Conservation (phyloP, 2,113 vertebrate genomes). For the Morone saxatilis region DNA sequence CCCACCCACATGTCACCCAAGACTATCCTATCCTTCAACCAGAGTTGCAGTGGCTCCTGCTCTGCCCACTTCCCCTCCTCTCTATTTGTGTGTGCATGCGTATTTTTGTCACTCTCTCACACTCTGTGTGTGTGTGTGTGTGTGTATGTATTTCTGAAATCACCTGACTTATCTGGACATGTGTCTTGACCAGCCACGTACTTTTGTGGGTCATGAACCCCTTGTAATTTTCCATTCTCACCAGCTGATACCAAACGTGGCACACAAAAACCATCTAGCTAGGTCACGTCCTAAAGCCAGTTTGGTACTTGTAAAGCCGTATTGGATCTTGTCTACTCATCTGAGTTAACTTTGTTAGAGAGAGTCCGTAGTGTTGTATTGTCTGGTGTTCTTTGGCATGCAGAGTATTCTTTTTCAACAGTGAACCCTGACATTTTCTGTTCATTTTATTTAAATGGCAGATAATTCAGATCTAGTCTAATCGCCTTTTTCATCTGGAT, state of each 20-base stretch:
- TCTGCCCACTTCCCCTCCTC: conserved; percentile 16
- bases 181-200: conserved; percentile 13
- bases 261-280: conserved; percentile 6
- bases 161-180: conserved; percentile 42
- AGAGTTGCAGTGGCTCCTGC: conserved; percentile 19
- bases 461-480: background rate
- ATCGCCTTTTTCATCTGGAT: background rate
- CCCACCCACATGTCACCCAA: conserved; percentile 39
- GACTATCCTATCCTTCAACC: conserved; percentile 15
- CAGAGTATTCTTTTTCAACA: background rate
- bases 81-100: conserved; percentile 35
- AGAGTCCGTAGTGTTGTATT: background rate
- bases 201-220: conserved; percentile 38
- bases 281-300: conserved; percentile 31
- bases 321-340: conserved; percentile 25
- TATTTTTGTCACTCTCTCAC: conserved; percentile 44
- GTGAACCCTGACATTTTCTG: background rate
- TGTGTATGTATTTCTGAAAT: conserved; percentile 23
- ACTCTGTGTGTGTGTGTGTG: background rate
- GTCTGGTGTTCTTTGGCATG: background rate
- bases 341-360: background rate
- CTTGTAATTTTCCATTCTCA: conserved; percentile 69
- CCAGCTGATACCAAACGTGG: conserved; percentile 34
- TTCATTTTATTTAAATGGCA: background rate
- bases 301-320: conserved; percentile 25